phyloP scores from a whole-genome alignment of 1,140 invertebrate species.

The Neodiprion fabricii region DNA sequence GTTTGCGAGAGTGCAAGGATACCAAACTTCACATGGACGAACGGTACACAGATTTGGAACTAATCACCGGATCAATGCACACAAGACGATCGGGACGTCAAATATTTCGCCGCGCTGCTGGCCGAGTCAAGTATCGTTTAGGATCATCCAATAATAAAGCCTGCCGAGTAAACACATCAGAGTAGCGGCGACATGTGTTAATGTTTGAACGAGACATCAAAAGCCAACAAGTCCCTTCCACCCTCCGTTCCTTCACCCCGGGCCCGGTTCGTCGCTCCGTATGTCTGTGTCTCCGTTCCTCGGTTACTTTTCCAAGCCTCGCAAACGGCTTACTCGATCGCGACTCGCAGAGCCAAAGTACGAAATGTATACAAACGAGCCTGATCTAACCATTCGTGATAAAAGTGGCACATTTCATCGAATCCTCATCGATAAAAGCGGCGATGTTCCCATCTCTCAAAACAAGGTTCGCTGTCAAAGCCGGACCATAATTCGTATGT shows the following conservation, averaged over 20 bases:
- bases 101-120: background rate
- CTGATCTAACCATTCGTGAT: no score
- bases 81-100: background rate
- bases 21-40: no score
- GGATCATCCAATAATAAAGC: conserved; percentile 29
- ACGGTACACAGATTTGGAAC: no score
- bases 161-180: conserved; percentile 52
- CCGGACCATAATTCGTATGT: no score
- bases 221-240: conserved; percentile 38
- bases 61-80: background rate
- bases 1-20: no score
- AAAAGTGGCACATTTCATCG: no score
- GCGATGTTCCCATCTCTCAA: no score
- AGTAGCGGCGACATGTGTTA: conserved; percentile 56
- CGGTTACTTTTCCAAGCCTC: background rate
- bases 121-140: conserved; percentile 1
- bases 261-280: background rate
- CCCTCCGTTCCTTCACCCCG: conserved; percentile 28
- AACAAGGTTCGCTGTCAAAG: no score
- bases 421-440: no score
- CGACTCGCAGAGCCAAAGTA: background rate
- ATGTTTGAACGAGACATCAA: conserved; percentile 60
- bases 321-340: background rate
- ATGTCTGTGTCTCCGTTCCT: conserved; percentile 16
- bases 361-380: no score